Conservation (phyloP, 1,140 invertebrate genomes). For the Latrodectus geometricus region DNA sequence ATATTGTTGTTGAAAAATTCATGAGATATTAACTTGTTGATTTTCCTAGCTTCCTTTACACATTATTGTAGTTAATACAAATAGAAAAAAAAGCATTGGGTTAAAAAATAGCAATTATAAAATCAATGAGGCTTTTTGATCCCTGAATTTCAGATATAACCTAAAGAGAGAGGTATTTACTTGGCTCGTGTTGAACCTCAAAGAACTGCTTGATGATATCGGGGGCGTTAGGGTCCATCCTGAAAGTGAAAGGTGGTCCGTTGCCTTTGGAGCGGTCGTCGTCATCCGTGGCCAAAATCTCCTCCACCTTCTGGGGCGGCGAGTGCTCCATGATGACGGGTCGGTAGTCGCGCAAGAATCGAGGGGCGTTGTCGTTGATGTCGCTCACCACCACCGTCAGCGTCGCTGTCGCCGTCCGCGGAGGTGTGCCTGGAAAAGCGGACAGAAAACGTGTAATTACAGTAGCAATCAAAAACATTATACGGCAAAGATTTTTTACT, state of each 20-base stretch:
- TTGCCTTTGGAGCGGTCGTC: constrained; percentile 95
- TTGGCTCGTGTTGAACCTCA: constrained; percentile 75
- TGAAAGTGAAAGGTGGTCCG: constrained; percentile 93
- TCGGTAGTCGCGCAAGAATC: constrained; percentile 82
- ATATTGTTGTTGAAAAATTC: too few relatives aligned
- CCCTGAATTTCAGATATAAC: not conserved
- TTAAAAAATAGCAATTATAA: too few relatives aligned
- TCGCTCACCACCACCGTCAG: constrained; percentile 95
- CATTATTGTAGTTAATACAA: too few relatives aligned
- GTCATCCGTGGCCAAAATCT: constrained; percentile 94
- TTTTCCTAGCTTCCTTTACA: too few relatives aligned
- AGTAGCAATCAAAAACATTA: not conserved
- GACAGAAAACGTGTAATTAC: not conserved
- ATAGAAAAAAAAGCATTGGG: too few relatives aligned
- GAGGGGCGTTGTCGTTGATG: constrained; percentile 88
- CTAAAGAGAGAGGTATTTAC: constrained; percentile 1
- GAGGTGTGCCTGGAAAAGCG: constrained; percentile 72
- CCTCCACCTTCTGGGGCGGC: constrained; percentile 88
- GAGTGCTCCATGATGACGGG: constrained; percentile 90
- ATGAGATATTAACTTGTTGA: too few relatives aligned
- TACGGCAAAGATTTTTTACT: too few relatives aligned
- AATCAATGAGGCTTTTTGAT: too few relatives aligned
- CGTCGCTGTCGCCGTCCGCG: constrained; percentile 94
- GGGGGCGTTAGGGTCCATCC: constrained; percentile 91
- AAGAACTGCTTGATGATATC: constrained; percentile 92